Conservation (phyloP, 2,113 vertebrate genomes). For the Pycnonotus jocosus region DNA sequence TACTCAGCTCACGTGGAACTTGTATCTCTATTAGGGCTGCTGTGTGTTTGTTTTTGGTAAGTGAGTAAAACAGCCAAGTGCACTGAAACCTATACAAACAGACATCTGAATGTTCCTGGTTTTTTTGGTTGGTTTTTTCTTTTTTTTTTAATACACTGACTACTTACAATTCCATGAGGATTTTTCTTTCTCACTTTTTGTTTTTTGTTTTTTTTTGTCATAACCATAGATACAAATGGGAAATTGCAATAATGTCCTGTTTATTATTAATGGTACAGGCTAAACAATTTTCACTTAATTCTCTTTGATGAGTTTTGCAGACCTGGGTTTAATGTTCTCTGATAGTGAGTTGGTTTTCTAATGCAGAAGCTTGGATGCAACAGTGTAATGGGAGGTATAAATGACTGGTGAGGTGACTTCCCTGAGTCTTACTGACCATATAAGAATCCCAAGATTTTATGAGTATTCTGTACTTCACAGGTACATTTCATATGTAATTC, state of each 20-base stretch:
- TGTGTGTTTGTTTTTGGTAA: neutral
- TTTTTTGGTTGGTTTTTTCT: no score
- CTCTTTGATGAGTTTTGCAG: neutral
- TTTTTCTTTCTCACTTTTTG: neutral
- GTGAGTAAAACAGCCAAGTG: neutral
- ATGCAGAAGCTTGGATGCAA: neutral
- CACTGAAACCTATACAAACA: neutral
- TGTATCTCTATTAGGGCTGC: neutral
- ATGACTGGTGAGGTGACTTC: neutral
- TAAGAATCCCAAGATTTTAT: neutral
- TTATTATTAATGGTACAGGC: neutral
- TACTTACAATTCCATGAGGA: fast-evolving
- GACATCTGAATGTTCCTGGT: neutral
- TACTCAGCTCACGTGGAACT: neutral
- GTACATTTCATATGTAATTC: neutral
- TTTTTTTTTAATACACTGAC: neutral
- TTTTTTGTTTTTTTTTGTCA: neutral
- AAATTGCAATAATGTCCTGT: neutral
- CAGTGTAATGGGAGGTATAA: neutral
- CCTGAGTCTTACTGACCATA: neutral
- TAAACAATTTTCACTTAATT: neutral
- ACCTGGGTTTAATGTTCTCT: neutral
- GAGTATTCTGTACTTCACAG: neutral
- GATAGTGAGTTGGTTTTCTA: neutral
- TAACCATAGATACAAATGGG: neutral